Conservation (phyloP, 2,113 vertebrate species). For the Plectropomus leopardus region DNA sequence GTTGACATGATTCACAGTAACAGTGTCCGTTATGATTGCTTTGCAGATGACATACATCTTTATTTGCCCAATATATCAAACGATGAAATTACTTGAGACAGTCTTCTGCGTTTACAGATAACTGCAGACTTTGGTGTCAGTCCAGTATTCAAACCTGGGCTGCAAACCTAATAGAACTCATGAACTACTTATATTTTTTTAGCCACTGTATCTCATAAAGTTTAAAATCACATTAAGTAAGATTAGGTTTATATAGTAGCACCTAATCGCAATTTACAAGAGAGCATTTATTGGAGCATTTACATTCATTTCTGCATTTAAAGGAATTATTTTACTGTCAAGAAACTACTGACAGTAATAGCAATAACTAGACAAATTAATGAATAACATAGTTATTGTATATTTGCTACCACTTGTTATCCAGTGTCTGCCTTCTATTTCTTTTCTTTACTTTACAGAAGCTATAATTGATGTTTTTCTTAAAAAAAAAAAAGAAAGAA, state of each 20-base stretch:
- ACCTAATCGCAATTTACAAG: neutral
- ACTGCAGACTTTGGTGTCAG: neutral
- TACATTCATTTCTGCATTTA: too few relatives aligned
- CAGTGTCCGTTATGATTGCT: neutral
- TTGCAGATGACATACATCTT: conserved; percentile 3
- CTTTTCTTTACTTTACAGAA: neutral
- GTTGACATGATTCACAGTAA: neutral
- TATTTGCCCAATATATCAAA: neutral
- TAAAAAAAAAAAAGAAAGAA: too few relatives aligned
- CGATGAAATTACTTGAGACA: neutral
- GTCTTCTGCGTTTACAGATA: neutral
- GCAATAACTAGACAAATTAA: neutral
- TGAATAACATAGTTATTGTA: neutral
- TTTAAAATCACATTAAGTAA: neutral
- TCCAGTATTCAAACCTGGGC: neutral
- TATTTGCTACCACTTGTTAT: neutral
- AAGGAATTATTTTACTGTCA: neutral
- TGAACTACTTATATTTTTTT: neutral
- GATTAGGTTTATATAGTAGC: neutral
- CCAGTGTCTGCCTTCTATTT: neutral
- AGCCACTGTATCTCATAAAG: neutral
- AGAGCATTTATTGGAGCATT: neutral
- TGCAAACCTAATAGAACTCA: neutral
- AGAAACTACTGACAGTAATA: neutral
- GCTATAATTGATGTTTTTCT: neutral